Conservation (phyloP, 2,797 vertebrate genomes). For the Cygnus olor region DNA sequence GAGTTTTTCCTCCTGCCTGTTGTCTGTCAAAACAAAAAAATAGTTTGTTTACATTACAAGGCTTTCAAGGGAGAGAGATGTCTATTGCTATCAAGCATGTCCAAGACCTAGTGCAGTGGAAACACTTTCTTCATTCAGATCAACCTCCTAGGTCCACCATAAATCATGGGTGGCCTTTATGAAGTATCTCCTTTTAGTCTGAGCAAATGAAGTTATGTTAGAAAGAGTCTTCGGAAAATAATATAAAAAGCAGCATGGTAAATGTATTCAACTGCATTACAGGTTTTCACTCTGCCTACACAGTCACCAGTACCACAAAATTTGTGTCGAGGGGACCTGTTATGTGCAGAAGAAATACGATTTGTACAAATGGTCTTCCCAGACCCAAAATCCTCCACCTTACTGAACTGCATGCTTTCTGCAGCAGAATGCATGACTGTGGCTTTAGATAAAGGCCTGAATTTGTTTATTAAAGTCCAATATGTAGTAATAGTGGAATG, state of each 20-base stretch:
- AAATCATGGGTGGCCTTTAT: background rate
- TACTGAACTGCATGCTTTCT: background rate
- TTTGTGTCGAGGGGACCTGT: background rate
- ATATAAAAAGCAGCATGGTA: background rate
- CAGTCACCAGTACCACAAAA: background rate
- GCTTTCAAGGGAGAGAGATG: background rate
- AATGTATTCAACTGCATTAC: background rate
- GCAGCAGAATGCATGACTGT: background rate
- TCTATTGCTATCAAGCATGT: background rate
- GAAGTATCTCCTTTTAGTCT: background rate
- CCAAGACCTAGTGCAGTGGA: background rate
- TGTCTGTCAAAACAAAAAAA: background rate
- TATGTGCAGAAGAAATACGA: background rate
- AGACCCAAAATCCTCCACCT: background rate
- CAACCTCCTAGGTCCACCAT: background rate
- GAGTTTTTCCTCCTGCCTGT: background rate
- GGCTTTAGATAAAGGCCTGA: background rate
- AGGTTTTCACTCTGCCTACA: background rate
- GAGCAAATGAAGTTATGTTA: background rate
- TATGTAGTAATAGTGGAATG: background rate
- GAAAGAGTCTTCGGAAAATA: background rate
- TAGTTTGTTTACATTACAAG: background rate
- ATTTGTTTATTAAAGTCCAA: background rate
- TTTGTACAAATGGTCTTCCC: background rate
- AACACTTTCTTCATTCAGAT: background rate